Evolutionary conservation across 2,888 invertebrate species (phyloP).

Genomic region (Gasteruption jaculator): DNA sequence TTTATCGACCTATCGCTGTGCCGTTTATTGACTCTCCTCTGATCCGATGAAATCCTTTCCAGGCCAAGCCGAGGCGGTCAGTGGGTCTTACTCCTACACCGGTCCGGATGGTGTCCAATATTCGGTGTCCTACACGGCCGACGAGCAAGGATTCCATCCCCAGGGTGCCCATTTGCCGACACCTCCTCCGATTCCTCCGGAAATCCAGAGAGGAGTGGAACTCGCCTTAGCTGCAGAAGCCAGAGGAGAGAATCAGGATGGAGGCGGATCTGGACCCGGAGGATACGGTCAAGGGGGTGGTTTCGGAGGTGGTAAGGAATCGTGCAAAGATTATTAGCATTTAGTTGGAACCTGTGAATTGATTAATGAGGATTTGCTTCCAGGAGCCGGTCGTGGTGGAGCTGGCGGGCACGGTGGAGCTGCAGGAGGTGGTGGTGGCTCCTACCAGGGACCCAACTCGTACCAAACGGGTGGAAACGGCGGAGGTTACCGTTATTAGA

Average conservation of each 20-base stretch:
- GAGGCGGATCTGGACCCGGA: conserved; percentile 29
- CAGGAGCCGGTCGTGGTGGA: conserved; percentile 16
- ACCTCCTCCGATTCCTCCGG: conserved; percentile 45
- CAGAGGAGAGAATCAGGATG: conserved; percentile 43
- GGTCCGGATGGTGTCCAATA: conserved; percentile 42
- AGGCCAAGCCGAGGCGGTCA: conserved; percentile 40
- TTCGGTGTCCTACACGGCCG: conserved; percentile 41
- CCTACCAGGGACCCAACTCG: conserved; percentile 38
- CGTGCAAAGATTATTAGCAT: background rate
- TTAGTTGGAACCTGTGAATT: background rate
- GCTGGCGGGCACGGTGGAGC: conserved; percentile 24
- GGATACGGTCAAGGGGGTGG: conserved; percentile 22
- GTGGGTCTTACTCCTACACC: conserved; percentile 43
- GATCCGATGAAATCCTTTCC: no score
- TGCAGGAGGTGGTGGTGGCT: conserved; percentile 25
- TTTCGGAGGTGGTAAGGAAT: conserved; percentile 12
- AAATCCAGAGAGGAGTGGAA: conserved; percentile 43
- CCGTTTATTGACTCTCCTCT: background rate
- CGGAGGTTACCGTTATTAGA: conserved; percentile 35
- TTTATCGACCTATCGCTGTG: background rate
- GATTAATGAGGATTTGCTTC: background rate
- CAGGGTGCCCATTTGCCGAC: conserved; percentile 43
- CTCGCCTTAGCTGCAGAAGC: conserved; percentile 42
- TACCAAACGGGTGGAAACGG: conserved; percentile 34
- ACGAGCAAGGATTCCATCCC: conserved; percentile 42